Evolutionary conservation across 2,113 vertebrate genomes (phyloP).

Genomic region (Bucco capensis): DNA sequence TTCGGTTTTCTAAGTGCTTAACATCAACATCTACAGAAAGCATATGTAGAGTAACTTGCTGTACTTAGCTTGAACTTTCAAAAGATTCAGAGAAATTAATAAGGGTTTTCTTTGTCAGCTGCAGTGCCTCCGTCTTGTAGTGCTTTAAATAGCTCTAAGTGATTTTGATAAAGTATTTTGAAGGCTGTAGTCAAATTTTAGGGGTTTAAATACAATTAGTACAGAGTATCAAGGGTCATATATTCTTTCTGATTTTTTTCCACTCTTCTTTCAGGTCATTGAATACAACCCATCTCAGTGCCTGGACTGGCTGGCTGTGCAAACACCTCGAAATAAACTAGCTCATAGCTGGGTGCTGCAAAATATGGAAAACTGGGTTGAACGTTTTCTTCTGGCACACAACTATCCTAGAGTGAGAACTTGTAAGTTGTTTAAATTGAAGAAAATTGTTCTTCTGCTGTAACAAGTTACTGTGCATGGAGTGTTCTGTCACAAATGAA

Average conservation of each 20-base stretch:
- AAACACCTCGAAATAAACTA: constrained; percentile 95
- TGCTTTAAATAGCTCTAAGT: not conserved
- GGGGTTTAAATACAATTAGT: not conserved
- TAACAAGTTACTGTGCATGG: not conserved
- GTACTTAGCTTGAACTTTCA: not conserved
- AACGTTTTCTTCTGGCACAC: constrained; percentile 96
- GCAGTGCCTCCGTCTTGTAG: not conserved
- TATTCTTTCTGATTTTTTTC: not conserved
- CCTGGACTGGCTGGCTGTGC: constrained; percentile 97
- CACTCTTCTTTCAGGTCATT: constrained; percentile 82
- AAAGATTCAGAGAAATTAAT: not conserved
- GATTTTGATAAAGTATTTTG: not conserved
- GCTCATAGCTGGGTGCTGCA: constrained; percentile 99
- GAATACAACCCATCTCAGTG: constrained; percentile 99
- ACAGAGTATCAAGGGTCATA: not conserved
- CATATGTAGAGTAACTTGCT: not conserved
- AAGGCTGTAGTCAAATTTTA: not conserved
- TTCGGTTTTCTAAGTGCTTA: not conserved
- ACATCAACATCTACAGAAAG: not conserved
- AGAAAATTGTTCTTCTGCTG: not conserved
- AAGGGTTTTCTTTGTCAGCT: not conserved
- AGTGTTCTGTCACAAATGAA: not conserved
- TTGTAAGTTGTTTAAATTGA: constrained; percentile 78
- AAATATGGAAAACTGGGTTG: constrained; percentile 99
- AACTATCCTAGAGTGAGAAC: constrained; percentile 98